These are phyloP conservation scores for Acrobasis repandana DNA, from an alignment of 2,888 invertebrate genomes.

Conservation along the genomic window DNA sequence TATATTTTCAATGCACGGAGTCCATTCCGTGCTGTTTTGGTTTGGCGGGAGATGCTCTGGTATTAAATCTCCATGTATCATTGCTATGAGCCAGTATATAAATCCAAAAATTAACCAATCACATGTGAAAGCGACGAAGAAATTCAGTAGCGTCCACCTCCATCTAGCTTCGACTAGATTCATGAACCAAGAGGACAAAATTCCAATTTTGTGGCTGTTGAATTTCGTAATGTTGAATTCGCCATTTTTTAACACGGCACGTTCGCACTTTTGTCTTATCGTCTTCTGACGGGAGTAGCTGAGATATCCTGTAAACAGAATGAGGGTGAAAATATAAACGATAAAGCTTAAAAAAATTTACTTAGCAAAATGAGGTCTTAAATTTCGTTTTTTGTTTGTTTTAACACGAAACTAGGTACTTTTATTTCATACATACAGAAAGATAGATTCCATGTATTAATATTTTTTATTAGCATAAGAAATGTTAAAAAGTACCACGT, in stretches of 20 bases:
- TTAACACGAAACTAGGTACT: too few relatives aligned
- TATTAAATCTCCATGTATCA: constrained; percentile 93
- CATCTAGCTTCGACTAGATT: constrained; percentile 93
- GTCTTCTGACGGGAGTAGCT: constrained; percentile 37
- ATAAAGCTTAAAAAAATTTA: background rate
- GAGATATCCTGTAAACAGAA: constrained; percentile 31
- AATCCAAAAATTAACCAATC: constrained; percentile 95
- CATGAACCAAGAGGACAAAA: constrained; percentile 90
- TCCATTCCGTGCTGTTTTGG: constrained; percentile 84
- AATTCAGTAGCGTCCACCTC: constrained; percentile 95
- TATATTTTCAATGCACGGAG: constrained; percentile 94
- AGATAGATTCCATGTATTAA: too few relatives aligned
- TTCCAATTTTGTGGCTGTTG: constrained; percentile 81
- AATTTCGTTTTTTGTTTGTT: too few relatives aligned
- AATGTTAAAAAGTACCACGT: too few relatives aligned
- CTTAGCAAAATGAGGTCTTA: too few relatives aligned
- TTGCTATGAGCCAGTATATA: constrained; percentile 95
- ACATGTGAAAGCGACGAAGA: constrained; percentile 91
- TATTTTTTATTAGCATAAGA: too few relatives aligned
- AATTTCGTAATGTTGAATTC: constrained; percentile 94
- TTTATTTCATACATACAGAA: too few relatives aligned
- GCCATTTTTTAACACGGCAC: constrained; percentile 93
- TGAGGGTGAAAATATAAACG: constrained; percentile 1
- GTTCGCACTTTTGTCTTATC: constrained; percentile 39
- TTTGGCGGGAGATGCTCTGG: constrained; percentile 83